Evolutionary conservation across 2,113 vertebrate genomes (phyloP).

Genomic region (Dromiciops gliroides): DNA sequence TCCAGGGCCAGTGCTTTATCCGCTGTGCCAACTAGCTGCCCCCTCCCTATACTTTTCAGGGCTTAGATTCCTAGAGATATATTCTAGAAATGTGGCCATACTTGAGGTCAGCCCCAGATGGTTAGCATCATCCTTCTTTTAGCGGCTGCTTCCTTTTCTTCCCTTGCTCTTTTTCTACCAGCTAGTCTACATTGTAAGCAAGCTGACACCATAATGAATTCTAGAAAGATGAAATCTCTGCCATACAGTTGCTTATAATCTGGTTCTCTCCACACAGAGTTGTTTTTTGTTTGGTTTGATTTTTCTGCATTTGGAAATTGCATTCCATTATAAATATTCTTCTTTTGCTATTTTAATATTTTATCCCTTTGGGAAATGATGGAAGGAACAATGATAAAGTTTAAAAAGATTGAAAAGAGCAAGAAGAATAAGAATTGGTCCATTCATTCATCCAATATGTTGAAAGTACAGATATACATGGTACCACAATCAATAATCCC

Average conservation of each 20-base stretch:
- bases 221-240: background rate
- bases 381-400: background rate
- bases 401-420: background rate
- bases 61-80: background rate
- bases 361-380: background rate
- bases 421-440: background rate
- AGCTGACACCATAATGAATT: background rate
- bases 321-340: constrained; percentile 11
- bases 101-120: background rate
- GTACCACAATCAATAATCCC: background rate
- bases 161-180: background rate
- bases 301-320: background rate
- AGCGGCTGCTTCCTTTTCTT: background rate
- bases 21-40: too few relatives aligned
- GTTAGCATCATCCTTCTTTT: background rate
- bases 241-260: background rate
- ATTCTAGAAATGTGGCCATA: background rate
- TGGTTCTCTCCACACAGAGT: background rate
- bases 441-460: background rate
- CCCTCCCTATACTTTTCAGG: background rate
- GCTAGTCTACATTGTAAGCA: background rate
- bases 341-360: constrained; percentile 1
- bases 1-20: too few relatives aligned
- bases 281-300: background rate
- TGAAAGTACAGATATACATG: background rate